Percentiles rank a stretch among this genome's conserved stretches.
phyloP scores from a whole-genome alignment of 2,888 invertebrate species.

The Conchocele bisecta region DNA sequence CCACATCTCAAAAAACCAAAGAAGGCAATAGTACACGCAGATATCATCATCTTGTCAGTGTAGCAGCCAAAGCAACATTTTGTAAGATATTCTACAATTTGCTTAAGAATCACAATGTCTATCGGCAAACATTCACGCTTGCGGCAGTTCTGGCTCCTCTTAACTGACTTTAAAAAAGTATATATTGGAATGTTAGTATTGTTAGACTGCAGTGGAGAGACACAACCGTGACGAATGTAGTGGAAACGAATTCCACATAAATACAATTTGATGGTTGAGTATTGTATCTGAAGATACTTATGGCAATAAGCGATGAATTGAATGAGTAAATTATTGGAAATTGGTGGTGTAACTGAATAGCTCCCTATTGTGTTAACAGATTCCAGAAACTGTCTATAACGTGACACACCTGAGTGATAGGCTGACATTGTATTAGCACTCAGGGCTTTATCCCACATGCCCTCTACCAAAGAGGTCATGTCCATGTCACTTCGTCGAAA shows the following conservation, averaged over 20 bases:
- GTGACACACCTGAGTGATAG: too few relatives aligned
- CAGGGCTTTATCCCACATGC: too few relatives aligned
- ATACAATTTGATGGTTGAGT: too few relatives aligned
- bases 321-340: neutral
- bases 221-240: too few relatives aligned
- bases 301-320: neutral
- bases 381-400: too few relatives aligned
- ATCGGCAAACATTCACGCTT: neutral
- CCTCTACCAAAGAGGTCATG: too few relatives aligned
- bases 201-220: neutral
- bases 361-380: too few relatives aligned
- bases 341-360: neutral
- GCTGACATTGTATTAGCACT: too few relatives aligned
- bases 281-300: neutral
- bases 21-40: neutral
- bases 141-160: neutral
- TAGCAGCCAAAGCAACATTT: neutral
- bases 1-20: neutral
- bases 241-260: too few relatives aligned
- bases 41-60: neutral
- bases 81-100: too few relatives aligned
- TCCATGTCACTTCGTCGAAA: conserved; percentile 2
- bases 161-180: neutral
- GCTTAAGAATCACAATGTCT: too few relatives aligned
- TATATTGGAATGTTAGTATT: neutral